Conservation (phyloP, 2,888 invertebrate species). For the Drosophila fulvimacula region DNA sequence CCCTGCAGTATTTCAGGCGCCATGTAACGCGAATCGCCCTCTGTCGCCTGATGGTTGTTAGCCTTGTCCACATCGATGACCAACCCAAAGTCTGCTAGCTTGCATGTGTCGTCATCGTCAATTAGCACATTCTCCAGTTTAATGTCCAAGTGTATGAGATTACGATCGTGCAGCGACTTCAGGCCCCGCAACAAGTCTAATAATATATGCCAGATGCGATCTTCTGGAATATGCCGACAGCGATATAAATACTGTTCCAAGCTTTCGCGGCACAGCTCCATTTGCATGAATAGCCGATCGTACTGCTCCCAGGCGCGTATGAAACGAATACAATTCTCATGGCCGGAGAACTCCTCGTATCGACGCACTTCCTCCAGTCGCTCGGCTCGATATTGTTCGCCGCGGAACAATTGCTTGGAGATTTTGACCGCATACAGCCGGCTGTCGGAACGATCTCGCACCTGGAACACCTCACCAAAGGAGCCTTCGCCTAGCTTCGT, state of each 20-base stretch:
- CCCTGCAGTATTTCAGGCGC: conserved; percentile 90
- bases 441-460: conserved; percentile 88
- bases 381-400: conserved; percentile 86
- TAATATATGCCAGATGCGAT: conserved; percentile 88
- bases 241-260: conserved; percentile 87
- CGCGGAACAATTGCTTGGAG: conserved; percentile 87
- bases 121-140: conserved; percentile 92
- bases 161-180: conserved; percentile 88
- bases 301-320: conserved; percentile 91
- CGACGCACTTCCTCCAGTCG: conserved; percentile 88
- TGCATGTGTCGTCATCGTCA: conserved; percentile 88
- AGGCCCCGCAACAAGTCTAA: conserved; percentile 88
- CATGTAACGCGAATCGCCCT: conserved; percentile 91
- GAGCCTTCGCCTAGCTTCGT: conserved; percentile 90
- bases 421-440: conserved; percentile 90
- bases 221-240: conserved; percentile 87
- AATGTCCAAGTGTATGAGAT: conserved; percentile 90
- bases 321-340: conserved; percentile 89
- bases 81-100: conserved; percentile 90
- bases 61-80: conserved; percentile 88
- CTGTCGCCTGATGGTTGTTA: conserved; percentile 86
- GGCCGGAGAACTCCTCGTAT: conserved; percentile 88
- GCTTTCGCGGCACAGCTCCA: conserved; percentile 89
- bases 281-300: conserved; percentile 88
- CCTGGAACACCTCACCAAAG: conserved; percentile 91